Conservation (phyloP, 2,113 vertebrate genomes). For the Eira barbara region DNA sequence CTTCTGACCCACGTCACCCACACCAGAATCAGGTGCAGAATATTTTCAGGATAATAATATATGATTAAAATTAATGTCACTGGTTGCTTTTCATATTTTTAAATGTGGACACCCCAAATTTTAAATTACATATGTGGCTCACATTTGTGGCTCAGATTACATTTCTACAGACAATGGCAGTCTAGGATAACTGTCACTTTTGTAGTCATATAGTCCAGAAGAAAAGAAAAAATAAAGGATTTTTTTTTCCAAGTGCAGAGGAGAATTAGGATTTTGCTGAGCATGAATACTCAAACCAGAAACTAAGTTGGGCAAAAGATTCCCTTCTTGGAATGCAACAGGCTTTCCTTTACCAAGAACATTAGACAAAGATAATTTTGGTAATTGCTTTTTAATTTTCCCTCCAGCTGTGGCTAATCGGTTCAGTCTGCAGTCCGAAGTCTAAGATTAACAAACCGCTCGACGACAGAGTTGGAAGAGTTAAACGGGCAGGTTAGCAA, state of each 20-base stretch:
- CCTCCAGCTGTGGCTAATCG: neutral
- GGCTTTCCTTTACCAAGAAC: neutral
- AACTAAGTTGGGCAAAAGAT: neutral
- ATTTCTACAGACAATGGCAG: neutral
- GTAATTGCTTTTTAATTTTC: neutral
- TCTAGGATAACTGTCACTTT: neutral
- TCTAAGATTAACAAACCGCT: neutral
- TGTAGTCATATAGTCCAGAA: neutral
- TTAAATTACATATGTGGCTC: constrained; percentile 1
- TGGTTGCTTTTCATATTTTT: constrained; percentile 31
- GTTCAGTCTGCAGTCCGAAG: neutral
- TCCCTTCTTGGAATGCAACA: neutral
- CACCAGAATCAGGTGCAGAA: neutral
- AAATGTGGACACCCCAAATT: neutral
- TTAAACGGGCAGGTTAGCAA: neutral
- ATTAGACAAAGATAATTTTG: constrained; percentile 28
- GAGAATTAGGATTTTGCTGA: neutral
- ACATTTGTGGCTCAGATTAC: neutral
- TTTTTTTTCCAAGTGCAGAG: neutral
- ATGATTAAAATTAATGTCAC: neutral
- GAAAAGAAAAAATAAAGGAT: neutral
- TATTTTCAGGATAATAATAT: neutral
- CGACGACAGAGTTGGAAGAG: neutral
- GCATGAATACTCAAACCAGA: neutral
- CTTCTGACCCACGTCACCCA: neutral